phyloP scores from a whole-genome alignment of 2,888 invertebrate genomes.

The Lydus trimaculatus region DNA sequence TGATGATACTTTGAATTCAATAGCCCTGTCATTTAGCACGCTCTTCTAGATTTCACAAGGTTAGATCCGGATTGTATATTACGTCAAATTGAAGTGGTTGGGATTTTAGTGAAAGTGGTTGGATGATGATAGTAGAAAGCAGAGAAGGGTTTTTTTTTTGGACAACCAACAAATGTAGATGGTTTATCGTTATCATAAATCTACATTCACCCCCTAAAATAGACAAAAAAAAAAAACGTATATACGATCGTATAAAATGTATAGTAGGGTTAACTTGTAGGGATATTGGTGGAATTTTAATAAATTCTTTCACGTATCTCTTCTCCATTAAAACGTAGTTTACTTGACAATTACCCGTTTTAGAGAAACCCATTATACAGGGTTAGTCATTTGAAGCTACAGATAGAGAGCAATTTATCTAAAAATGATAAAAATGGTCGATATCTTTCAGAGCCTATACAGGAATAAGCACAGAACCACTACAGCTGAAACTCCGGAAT shows the following conservation, averaged over 20 bases:
- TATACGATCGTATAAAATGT: too few species aligned
- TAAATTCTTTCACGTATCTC: too few species aligned
- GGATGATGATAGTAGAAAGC: neutral
- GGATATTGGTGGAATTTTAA: neutral
- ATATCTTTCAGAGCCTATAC: too few species aligned
- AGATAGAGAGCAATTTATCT: too few species aligned
- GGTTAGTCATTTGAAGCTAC: too few species aligned
- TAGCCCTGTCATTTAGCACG: neutral
- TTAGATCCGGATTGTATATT: neutral
- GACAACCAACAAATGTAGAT: neutral
- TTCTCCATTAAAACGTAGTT: too few species aligned
- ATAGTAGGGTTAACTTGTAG: neutral
- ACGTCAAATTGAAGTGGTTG: conserved; percentile 3
- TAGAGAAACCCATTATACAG: too few species aligned
- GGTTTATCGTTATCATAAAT: conserved; percentile 13
- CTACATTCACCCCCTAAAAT: conserved; percentile 1
- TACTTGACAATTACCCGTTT: too few species aligned
- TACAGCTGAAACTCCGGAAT: too few species aligned
- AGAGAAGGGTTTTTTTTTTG: neutral
- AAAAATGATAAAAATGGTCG: too few species aligned
- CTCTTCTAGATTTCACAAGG: neutral
- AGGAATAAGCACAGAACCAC: too few species aligned
- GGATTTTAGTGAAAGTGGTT: neutral
- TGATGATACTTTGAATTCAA: neutral
- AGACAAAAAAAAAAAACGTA: too few species aligned